A percentile compares a stretch with the other conserved stretches of the same genome.
These are phyloP conservation scores for Parotocinclus haroldoi DNA, from an alignment of 2,797 vertebrate species.

Conservation along the genomic window DNA sequence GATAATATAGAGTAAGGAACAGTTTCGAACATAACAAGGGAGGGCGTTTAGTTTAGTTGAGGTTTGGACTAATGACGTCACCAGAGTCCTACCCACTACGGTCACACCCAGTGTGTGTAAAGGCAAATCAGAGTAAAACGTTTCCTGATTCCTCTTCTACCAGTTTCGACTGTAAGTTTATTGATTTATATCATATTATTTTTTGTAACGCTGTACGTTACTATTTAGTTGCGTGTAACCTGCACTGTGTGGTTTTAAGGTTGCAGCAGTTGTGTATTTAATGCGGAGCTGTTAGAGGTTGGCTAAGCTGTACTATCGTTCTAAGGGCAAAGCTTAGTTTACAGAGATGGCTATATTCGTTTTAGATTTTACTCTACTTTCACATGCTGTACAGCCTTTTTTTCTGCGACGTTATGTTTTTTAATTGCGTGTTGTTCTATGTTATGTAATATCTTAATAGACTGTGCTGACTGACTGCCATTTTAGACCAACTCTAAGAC, in stretches of 20 bases:
- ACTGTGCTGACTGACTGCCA: too few species aligned
- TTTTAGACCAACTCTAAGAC: too few species aligned
- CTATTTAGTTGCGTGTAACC: not conserved
- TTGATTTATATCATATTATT: not conserved
- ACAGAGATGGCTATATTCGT: too few species aligned
- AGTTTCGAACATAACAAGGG: not conserved
- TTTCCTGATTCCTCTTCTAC: not conserved
- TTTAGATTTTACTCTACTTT: too few species aligned
- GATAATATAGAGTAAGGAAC: not conserved
- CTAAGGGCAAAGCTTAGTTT: not conserved
- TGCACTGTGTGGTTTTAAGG: not conserved
- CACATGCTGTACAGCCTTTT: too few species aligned
- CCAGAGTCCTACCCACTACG: not conserved
- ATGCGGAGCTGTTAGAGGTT: too few species aligned
- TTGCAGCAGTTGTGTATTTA: conserved; percentile 13
- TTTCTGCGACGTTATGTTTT: too few species aligned
- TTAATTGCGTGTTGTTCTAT: too few species aligned
- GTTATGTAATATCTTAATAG: too few species aligned
- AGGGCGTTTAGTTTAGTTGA: not conserved
- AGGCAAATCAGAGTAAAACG: not conserved
- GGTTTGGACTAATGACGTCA: not conserved
- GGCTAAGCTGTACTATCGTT: not conserved
- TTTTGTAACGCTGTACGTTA: too few species aligned
- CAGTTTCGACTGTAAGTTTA: not conserved
- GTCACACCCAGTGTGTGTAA: not conserved